Base-by-base conservation (phyloP, 2,113 vertebrate species). In the Hippolais icterina region DNA sequence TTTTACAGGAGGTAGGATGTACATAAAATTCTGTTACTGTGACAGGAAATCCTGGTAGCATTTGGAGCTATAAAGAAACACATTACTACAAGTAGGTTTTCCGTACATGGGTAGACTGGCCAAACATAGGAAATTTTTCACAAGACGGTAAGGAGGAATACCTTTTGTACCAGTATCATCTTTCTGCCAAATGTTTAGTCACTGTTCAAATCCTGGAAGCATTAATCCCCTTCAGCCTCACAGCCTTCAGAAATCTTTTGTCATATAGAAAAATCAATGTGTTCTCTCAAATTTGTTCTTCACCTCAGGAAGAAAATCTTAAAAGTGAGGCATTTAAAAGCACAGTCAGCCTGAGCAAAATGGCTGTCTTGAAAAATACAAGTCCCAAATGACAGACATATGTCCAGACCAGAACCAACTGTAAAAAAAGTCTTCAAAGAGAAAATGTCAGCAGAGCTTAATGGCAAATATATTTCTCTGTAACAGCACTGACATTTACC, bases 361-460 rank as follows among this genome's bases (percentile, higher is more conserved):
- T 77, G 54, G 27, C 71, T 16, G 3, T 59, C 79, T 86, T 68
- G 35, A 66, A 75, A 83, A 87, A 90, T 56, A 65, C 1, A 3
- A 74, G 42, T 78, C 78, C 59, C 70, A 61, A 59, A 83, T 61
- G 84, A 74, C 49, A 89, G 46, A 69, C 39, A 13, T 83, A 85
- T 81, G 79, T 77, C 92, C 85, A 94, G 76, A 47, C 23, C 46
- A 88, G 49, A 76, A 93, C 24, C 29, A 83, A 42, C 24, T 37
- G 46, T 37, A 59, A 80, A 85, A 83, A 87, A 25, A 35, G 71
- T 56, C 83, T 82, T 95, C 53, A 82, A 93, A 94, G 75, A 80
- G 71, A 70, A 96, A 97, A 90, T 75, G 68, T 86, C 82, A 93
- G 71, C 63, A 83, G 69, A 90, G 52, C 24, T 92, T 92, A 94